Evolutionary conservation across 2,113 vertebrate genomes (phyloP).

Genomic region (Perccottus glenii): DNA sequence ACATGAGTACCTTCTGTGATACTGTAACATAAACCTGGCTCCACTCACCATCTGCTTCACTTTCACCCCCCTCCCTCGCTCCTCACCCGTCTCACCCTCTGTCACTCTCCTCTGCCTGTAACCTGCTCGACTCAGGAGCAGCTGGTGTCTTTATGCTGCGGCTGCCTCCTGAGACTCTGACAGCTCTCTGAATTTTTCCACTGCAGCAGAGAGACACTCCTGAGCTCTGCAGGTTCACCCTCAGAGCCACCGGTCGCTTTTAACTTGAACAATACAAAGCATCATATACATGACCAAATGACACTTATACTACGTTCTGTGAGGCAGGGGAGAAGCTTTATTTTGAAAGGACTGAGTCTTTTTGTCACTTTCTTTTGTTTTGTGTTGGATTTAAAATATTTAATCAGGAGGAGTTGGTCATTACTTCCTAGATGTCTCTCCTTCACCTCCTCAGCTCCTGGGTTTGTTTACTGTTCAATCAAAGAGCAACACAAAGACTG

Average conservation of each 20-base stretch:
- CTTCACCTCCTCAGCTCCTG: too few relatives aligned
- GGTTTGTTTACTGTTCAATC: too few relatives aligned
- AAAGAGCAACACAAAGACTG: too few relatives aligned
- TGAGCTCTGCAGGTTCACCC: conserved; percentile 16
- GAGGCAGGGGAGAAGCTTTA: too few relatives aligned
- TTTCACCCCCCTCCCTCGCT: conserved; percentile 21
- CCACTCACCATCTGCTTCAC: conserved; percentile 53
- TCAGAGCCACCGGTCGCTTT: not conserved
- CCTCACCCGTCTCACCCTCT: conserved; percentile 42
- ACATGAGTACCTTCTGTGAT: conserved; percentile 48
- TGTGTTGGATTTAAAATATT: too few relatives aligned
- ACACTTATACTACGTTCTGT: too few relatives aligned
- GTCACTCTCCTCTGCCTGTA: conserved; percentile 6
- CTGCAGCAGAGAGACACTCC: conserved; percentile 36
- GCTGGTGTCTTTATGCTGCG: conserved; percentile 61
- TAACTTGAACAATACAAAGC: not conserved
- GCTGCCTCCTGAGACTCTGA: conserved; percentile 49
- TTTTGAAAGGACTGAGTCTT: too few relatives aligned
- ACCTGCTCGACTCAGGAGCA: conserved; percentile 59
- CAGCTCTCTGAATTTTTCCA: conserved; percentile 29
- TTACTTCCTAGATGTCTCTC: too few relatives aligned
- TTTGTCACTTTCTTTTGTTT: too few relatives aligned
- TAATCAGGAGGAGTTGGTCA: too few relatives aligned
- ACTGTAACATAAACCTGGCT: conserved; percentile 54
- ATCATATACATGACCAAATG: too few relatives aligned